Evolutionary conservation across 2,888 invertebrate species (phyloP), one percentile per base, ranked within the genome.

Genomic region (Hyppa rectilinea): DNA sequence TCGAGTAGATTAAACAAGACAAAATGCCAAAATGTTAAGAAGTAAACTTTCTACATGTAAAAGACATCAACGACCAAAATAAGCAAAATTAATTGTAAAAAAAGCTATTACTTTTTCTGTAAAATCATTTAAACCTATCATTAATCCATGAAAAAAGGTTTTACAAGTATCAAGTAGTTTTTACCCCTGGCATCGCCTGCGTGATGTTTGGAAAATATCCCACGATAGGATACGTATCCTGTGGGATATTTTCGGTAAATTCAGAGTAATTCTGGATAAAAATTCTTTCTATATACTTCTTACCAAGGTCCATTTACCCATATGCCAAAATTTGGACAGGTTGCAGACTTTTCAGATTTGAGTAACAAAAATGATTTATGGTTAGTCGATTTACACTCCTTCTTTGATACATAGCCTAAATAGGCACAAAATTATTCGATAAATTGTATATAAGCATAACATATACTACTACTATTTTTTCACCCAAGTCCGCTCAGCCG

Each of bases 151-250:
- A 50, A 20, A 50, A 50, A 62, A 62, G n/a, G n/a, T 14, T 65
- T 63, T 47, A 63, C 55, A 50, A 75, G 70, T 70, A 80, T 62
- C 69, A 82, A 78, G n/a, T n/a, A n/a, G n/a, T n/a, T n/a, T n/a
- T n/a, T n/a, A n/a, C n/a, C n/a, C n/a, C n/a, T n/a, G n/a, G n/a
- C n/a, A n/a, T n/a, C n/a, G n/a, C n/a, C n/a, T n/a, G n/a, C n/a
- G n/a, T n/a, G n/a, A n/a, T n/a, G n/a, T n/a, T n/a, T n/a, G n/a
- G n/a, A n/a, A n/a, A n/a, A n/a, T n/a, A n/a, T n/a, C n/a, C n/a
- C n/a, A n/a, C n/a, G n/a, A n/a, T n/a, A n/a, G n/a, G n/a, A n/a
- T n/a, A n/a, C n/a, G n/a, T n/a, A n/a, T n/a, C n/a, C n/a, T n/a
- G n/a, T n/a, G n/a, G n/a, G n/a, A n/a, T n/a, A n/a, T n/a, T n/a